Evolutionary conservation across 2,113 vertebrate genomes (phyloP), one percentile per base, ranked within the genome.

Genomic region (Forbesichthys agassizii): DNA sequence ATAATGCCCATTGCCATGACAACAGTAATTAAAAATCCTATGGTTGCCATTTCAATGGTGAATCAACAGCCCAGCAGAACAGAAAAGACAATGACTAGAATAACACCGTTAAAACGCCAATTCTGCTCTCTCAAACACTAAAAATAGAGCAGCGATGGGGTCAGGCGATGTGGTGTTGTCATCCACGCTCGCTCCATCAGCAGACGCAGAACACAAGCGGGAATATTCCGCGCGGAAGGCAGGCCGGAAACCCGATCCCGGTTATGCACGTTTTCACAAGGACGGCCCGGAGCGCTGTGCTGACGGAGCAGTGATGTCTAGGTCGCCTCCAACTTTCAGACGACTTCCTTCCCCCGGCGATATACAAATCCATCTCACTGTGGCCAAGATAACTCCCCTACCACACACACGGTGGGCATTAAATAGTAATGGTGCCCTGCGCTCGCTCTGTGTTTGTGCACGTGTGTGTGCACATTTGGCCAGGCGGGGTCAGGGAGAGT

Each of bases 81-180:
- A 27, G 27, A 27, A 27, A 27, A 27, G 27, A 3, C 27, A 27
- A 27, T 27, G 27, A 27, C 27, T 49, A 73, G 3, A 61, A 70
- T 27, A 70, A 68, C 8, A 13, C 36, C 13, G 48, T 0, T 69
- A 71, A 80, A 74, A 69, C 11, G 36, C 67, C 11, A 9, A 70
- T 56, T 63, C 61, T 36, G 48, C 33, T 10, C 64, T 33, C 10
- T 33, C 12, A 33, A 18, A 9, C 11, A 42, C 65, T 80, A 84
- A 85, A 82, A 83, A 88, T 90, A 55, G 60, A 90, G 33, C 48
- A 73, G 33, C n/a, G 11, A 69, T 36, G 36, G 67, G 83, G 83
- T 88, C 86, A 78, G 3, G 1, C 7, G 11, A 79, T 88, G 81
- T 75, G 70, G 54, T 16, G 20, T 72, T 68, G 53, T 33, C 67